phyloP scores from a whole-genome alignment of 2,797 vertebrate species.

The Chelon labrosus region DNA sequence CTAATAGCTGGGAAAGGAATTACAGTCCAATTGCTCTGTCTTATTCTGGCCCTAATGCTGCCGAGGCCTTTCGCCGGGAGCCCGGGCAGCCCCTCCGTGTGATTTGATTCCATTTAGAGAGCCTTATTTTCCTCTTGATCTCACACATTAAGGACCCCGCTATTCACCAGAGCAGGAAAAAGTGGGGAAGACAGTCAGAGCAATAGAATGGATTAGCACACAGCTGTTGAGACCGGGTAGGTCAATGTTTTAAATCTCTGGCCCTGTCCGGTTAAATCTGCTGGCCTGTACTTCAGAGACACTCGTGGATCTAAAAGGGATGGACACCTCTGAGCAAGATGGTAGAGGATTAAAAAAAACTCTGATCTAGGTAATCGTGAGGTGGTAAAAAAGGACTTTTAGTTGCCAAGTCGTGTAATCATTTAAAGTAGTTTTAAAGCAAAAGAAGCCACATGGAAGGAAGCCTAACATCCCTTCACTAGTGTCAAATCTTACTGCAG shows the following conservation, averaged over 20 bases:
- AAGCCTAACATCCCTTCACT: conserved; percentile 4
- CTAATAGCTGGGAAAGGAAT: conserved; percentile 85
- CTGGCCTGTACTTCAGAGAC: conserved; percentile 67
- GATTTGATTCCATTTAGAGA: conserved; percentile 85
- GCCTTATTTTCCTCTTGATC: conserved; percentile 85
- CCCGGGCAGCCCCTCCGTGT: conserved; percentile 71
- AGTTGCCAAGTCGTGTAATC: conserved; percentile 41
- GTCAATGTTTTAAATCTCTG: conserved; percentile 79
- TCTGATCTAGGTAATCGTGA: conserved; percentile 27
- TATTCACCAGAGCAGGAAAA: conserved; percentile 75
- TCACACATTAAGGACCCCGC: conserved; percentile 81
- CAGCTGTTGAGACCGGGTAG: conserved; percentile 73
- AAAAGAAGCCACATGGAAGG: conserved; percentile 30
- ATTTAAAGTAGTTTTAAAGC: conserved; percentile 44
- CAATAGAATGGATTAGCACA: conserved; percentile 75
- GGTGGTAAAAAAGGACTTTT: conserved; percentile 43
- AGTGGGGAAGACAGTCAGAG: conserved; percentile 66
- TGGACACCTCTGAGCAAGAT: conserved; percentile 53
- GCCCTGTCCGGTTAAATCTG: conserved; percentile 73
- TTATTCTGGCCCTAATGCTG: conserved; percentile 77
- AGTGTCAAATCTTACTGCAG: too few relatives aligned
- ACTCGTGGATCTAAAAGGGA: conserved; percentile 54
- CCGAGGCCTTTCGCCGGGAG: conserved; percentile 71
- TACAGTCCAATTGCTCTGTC: conserved; percentile 82
- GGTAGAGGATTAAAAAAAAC: conserved; percentile 25